Evolutionary conservation across 2,797 vertebrate species (phyloP).

Genomic region (Tarsius wallacei): DNA sequence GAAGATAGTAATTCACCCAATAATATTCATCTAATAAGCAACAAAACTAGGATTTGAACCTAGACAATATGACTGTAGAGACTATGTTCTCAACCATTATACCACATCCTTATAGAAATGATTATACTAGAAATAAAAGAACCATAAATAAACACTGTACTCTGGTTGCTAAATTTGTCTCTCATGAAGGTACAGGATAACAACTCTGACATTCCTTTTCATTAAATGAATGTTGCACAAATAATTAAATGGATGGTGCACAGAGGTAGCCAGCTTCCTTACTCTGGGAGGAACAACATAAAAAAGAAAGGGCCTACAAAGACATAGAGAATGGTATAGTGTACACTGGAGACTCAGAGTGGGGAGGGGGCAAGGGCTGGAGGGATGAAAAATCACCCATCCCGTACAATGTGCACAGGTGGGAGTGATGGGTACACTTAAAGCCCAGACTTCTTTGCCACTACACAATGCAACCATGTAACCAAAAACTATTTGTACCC

Average conservation of each 20-base stretch:
- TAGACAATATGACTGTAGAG: conserved; percentile 3
- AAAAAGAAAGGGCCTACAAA: too few relatives aligned
- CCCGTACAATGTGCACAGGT: too few relatives aligned
- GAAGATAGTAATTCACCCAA: neutral
- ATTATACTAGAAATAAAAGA: conserved; percentile 42
- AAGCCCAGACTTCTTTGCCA: too few relatives aligned
- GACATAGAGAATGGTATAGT: too few relatives aligned
- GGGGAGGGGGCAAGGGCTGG: neutral
- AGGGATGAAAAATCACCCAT: too few relatives aligned
- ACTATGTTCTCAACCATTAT: neutral
- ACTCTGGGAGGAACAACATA: neutral
- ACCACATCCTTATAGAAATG: conserved; percentile 35
- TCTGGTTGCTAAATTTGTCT: conserved; percentile 43
- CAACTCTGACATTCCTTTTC: conserved; percentile 44
- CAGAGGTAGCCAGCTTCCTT: neutral
- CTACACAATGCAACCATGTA: too few relatives aligned
- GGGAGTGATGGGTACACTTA: too few relatives aligned
- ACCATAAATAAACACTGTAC: neutral
- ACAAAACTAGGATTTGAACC: neutral
- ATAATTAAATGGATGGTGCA: conserved; percentile 30
- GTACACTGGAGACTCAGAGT: neutral
- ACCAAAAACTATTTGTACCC: too few relatives aligned
- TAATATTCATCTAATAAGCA: conserved; percentile 9
- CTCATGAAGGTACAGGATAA: neutral
- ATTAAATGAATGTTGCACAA: neutral